Evolutionary conservation across 2,888 invertebrate genomes (phyloP).

Genomic region (Cheilosia variabilis): DNA sequence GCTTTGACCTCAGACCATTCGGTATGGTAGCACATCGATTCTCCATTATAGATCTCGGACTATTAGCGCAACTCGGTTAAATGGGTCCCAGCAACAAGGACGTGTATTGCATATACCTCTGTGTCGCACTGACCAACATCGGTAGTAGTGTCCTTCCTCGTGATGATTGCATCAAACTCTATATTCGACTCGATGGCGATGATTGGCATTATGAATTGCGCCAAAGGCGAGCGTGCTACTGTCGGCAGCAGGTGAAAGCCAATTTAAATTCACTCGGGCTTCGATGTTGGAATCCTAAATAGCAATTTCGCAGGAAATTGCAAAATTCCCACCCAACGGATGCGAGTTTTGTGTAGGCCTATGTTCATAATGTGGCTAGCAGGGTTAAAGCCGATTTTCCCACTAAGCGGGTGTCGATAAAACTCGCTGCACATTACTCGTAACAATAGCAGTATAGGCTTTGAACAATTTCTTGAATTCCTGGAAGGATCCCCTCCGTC

Average conservation of each 20-base stretch:
- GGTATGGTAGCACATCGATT: neutral
- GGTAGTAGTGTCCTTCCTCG: neutral
- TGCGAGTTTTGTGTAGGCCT: constrained; percentile 5
- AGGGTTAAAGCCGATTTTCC: neutral
- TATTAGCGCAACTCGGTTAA: constrained; percentile 24
- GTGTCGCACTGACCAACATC: constrained; percentile 10
- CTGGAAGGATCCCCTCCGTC: neutral
- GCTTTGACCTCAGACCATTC: constrained; percentile 54
- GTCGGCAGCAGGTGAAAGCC: constrained; percentile 34
- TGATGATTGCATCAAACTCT: constrained; percentile 26
- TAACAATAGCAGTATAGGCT: too few relatives aligned
- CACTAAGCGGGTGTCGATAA: neutral
- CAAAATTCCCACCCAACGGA: constrained; percentile 16
- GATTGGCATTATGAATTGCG: constrained; percentile 23
- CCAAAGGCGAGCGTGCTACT: neutral
- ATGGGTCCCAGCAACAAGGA: constrained; percentile 27
- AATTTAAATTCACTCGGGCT: constrained; percentile 59
- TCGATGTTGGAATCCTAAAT: constrained; percentile 35
- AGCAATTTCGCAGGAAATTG: constrained; percentile 58
- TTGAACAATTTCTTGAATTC: too few relatives aligned
- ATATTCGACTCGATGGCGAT: neutral
- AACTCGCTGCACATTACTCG: too few relatives aligned
- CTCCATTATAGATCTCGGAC: neutral
- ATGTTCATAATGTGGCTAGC: constrained; percentile 9
- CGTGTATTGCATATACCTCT: neutral